Evolutionary conservation across 1,140 invertebrate species (phyloP), one percentile per base, ranked within the genome.

Genomic region (Temnothorax longispinosus): DNA sequence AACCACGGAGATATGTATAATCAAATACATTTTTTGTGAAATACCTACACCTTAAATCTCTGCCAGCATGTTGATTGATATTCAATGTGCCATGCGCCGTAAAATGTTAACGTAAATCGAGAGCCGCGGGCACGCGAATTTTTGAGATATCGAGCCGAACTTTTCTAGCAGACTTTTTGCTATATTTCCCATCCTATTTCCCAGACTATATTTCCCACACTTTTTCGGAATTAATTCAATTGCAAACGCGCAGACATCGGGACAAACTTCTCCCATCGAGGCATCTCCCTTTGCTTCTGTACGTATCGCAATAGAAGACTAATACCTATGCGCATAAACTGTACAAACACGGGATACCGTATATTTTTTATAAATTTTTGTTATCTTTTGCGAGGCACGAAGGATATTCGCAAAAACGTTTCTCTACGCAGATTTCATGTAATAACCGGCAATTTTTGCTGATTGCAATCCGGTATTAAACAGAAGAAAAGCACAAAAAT

Each of bases 351-450:
- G 41, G 10, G 74, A 50, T 75, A 18, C 58, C 75, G 18, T 84
- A 76, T 84, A 84, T 84, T 84, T 84, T 84, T 84, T 84, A 84
- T 76, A 84, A 84, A 50, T 38, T 84, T 84, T 84, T 76, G 81
- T 84, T 84, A 76, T 8, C 15, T 50, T 64, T 84, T 75, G 54
- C 56, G 38, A 74, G 38, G 6, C 69, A 32, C 32, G 41, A 74
- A 60, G n/a, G 11, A 50, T 84, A 47, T 76, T 60, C n/a, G 64
- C 21, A 10, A 71, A 69, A 69, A 38, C 38, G 3, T 81, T 71
- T 80, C 60, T 80, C 27, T 54, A 27, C 13, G 35, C 62, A 67
- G 15, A 71, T n/a, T 47, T 50, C 62, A 6, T 69, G n/a, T 56
- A 50, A 44, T 71, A 21, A 41, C 38, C 62, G 13, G 18, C n/a